Percentiles rank a stretch among this genome's conserved stretches.
Conservation (phyloP, 2,113 vertebrate genomes). For the Scopus umbretta region DNA sequence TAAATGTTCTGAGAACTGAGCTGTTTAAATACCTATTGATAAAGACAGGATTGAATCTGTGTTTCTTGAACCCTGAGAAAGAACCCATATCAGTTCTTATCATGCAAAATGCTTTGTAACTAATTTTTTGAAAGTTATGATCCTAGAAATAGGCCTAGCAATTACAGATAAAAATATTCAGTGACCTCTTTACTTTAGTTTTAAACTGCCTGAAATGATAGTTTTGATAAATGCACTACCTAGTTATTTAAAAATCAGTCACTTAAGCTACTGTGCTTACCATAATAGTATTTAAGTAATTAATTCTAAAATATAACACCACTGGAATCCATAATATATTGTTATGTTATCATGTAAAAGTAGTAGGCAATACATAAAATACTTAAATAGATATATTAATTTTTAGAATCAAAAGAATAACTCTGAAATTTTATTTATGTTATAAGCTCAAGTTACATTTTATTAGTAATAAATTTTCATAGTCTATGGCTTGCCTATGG, state of each 20-base stretch:
- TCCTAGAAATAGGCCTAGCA: not conserved
- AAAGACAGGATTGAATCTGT: not conserved
- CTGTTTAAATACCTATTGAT: not conserved
- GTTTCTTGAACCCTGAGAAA: not conserved
- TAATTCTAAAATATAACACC: not conserved
- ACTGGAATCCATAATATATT: not conserved
- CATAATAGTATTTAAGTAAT: not conserved
- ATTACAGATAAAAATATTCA: not conserved
- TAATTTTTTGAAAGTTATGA: not conserved
- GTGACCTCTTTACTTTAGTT: not conserved
- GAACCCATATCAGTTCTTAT: not conserved
- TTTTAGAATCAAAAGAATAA: constrained; percentile 10
- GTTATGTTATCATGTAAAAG: not conserved
- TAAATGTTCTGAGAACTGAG: not conserved
- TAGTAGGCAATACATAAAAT: not conserved
- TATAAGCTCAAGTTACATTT: not conserved
- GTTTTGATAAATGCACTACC: not conserved
- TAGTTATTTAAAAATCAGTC: not conserved
- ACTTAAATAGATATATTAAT: not conserved
- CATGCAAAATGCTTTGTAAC: not conserved
- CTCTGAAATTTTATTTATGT: constrained; percentile 10
- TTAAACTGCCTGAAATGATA: not conserved
- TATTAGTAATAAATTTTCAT: constrained; percentile 3
- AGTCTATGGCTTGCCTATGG: not conserved
- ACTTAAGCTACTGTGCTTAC: not conserved